Evolutionary conservation across 2,797 vertebrate species (phyloP), one percentile per base, ranked within the genome.

Genomic region (Poeciliopsis gracilis): DNA sequence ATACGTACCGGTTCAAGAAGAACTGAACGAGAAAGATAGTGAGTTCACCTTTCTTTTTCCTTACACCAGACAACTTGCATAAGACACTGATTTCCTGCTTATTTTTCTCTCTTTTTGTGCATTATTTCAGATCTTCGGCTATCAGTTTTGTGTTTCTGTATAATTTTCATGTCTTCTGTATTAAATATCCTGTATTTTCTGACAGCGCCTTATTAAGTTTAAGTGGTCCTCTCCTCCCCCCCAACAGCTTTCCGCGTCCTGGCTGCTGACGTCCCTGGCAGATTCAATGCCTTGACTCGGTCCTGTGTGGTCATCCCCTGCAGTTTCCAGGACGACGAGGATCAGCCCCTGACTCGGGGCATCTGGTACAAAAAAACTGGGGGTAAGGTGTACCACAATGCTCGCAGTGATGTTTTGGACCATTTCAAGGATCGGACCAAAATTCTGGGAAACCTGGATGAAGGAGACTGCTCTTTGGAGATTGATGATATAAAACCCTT

Each of bases 251-350:
- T 73, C 23, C 70, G 80, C 1, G 0, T 70, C 49, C 67, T 76
- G 20, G 51, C 77, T 47, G 94, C 89, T 2, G 75, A 90, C 0
- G 92, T 95, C 9, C 87, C 80, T 15, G 81, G 84, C 73, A 91
- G 71, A 76, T 82, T 93, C 75, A 88, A 0, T 1, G 94, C 92
- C 13, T 79, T 94, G 78, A 82, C 80, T 3, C 16, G 28, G n/a
- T 94, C 94, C 53, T 94, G 92, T 83, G 93, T 95, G 77, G 92
- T 95, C 73, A 92, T 94, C 72, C 93, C 94, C 0, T 95, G 94
- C 81, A 89, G 71, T 78, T 92, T 94, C 47, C 74, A 87, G 12
- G 13, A 73, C 1, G 1, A 25, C 4, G 74, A 70, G 0, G 51
- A 82, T 0, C 18, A 25, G 15, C 18, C 9, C 2, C 15, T 89